Conservation (phyloP, 2,888 invertebrate species). For the Tenthredo scrophulariae region DNA sequence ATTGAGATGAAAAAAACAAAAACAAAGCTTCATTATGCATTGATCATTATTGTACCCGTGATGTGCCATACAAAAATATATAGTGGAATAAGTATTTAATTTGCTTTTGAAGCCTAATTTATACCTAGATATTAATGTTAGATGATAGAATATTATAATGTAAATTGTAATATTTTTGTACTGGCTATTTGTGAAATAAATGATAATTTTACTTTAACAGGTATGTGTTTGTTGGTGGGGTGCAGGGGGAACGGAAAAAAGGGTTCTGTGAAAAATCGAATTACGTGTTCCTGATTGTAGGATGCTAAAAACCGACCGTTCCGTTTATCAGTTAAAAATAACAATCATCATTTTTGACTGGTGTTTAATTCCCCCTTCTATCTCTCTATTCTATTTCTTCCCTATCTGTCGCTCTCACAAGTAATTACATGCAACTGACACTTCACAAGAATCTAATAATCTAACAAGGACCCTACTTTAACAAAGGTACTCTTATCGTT, state of each 20-base stretch:
- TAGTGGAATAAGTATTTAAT: slow-evolving; percentile 62
- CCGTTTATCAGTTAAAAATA: not conserved
- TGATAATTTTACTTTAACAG: slow-evolving; percentile 61
- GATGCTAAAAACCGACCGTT: not conserved
- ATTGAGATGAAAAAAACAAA: not conserved
- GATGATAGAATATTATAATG: slow-evolving; percentile 55
- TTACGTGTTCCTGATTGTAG: slow-evolving; percentile 15
- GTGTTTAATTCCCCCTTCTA: slow-evolving; percentile 15
- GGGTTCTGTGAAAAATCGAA: slow-evolving; percentile 24
- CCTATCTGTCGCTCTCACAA: slow-evolving; percentile 59
- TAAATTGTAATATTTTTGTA: slow-evolving; percentile 76
- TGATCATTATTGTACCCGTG: slow-evolving; percentile 45
- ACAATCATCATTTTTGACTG: slow-evolving; percentile 34
- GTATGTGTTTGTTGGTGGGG: slow-evolving; percentile 56
- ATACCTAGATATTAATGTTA: slow-evolving; percentile 59
- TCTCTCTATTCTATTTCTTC: slow-evolving; percentile 43
- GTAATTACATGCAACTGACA: slow-evolving; percentile 61
- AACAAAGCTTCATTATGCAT: slow-evolving; percentile 12
- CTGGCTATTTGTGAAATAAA: slow-evolving; percentile 71
- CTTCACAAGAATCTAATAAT: slow-evolving; percentile 57
- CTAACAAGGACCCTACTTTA: slow-evolving; percentile 59
- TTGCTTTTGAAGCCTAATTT: slow-evolving; percentile 59
- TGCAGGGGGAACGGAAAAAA: not conserved
- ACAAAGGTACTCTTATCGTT: slow-evolving; percentile 60
- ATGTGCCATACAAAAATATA: slow-evolving; percentile 61